Base-by-base conservation (phyloP, 1,140 invertebrate genomes). In the Zaprionus nigranus region DNA sequence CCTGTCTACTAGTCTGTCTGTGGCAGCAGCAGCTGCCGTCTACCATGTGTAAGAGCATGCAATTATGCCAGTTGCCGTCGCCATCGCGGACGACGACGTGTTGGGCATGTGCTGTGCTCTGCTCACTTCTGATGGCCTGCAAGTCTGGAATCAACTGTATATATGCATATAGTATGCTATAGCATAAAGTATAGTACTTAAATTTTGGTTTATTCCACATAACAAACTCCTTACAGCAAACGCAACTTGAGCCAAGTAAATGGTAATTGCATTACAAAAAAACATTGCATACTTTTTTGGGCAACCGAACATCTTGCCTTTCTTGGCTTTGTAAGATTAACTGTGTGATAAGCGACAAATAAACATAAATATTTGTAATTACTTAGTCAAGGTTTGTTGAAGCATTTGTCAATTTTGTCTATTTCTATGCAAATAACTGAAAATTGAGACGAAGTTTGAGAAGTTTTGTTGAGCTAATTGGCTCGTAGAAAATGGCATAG, bases 31-130 rank as follows among this genome's bases (percentile, higher is more conserved):
- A 24, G 46, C 46, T 51, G 40, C 53, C 15, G 36, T 57, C 12
- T 66, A n/a, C 2, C 54, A 17, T 28, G 54, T 65, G 80, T 80
- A 65, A 61, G 76, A 57, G 81, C 77, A 68, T 83, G 81, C 81
- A 83, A 83, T 84, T 83, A 79, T 82, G 70, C 65, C 75, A 58
- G 75, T 60, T 72, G 72, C 59, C 65, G 54, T 34, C 60, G 30
- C 7, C 30, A 34, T 34, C 7, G 26, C 26, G 1, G 1, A 28
- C 6, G 17, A 13, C 49, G 15, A 40, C 38, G 38, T 40, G 38
- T 40, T n/a, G 13, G 6, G 38, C 38, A 40, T 40, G 15, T 5
- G 38, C 38, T n/a, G 38, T 15, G 38, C 5, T 7, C 13, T 40
- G 38, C 15, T 11, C 30, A 34, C 30, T 11, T 34, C 11, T 11